phyloP scores from a whole-genome alignment of 2,797 vertebrate genomes.

The Botia kubotai region DNA sequence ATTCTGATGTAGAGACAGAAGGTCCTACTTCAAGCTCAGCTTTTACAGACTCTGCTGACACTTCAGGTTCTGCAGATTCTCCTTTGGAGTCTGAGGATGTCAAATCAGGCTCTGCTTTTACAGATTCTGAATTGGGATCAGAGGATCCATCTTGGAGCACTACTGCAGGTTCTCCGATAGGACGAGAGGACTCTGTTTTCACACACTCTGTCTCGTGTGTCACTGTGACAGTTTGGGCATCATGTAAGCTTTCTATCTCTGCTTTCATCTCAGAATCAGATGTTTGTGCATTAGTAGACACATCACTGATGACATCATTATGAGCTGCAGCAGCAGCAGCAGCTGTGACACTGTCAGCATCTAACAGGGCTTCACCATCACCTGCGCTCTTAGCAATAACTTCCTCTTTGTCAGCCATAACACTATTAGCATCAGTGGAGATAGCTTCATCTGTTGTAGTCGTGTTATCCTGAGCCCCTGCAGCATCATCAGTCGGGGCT shows the following conservation, averaged over 20 bases:
- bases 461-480: neutral
- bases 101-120: neutral
- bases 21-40: conserved; percentile 6
- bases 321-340: neutral
- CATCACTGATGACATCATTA: neutral
- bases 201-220: neutral
- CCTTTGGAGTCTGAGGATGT: neutral
- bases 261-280: neutral
- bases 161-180: neutral
- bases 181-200: neutral
- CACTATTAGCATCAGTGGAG: neutral
- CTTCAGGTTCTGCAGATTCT: neutral
- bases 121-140: neutral
- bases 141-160: neutral
- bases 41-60: neutral
- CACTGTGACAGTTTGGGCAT: neutral
- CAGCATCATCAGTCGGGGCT: neutral
- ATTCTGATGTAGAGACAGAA: neutral
- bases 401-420: neutral
- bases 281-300: neutral
- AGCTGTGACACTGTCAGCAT: neutral
- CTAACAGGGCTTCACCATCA: neutral
- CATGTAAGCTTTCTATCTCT: neutral
- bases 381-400: neutral
- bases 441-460: neutral